phyloP scores from a whole-genome alignment of 1,140 invertebrate species.

The Dufourea novaeangliae region DNA sequence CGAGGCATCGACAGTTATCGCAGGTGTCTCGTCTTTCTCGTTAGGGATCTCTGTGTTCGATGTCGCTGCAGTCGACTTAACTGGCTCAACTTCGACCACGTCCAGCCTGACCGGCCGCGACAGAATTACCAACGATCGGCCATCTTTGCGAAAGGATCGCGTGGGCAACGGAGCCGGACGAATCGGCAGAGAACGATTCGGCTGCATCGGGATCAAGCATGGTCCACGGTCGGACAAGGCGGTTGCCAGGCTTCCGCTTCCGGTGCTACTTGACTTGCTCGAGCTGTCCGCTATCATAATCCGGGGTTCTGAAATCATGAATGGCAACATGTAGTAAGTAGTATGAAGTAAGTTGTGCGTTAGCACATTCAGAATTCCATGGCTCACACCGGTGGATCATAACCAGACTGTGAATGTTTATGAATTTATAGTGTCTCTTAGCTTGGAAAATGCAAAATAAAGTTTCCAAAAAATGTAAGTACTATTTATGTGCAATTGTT shows the following conservation, averaged over 20 bases:
- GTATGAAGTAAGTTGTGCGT: no score
- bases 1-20: no score
- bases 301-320: constrained; percentile 47
- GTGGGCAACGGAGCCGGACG: constrained; percentile 68
- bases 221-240: constrained; percentile 65
- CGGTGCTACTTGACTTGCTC: constrained; percentile 27
- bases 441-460: no score
- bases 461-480: no score
- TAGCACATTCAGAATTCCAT: no score
- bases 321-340: background rate
- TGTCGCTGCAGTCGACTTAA: background rate
- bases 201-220: constrained; percentile 70
- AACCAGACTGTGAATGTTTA: no score
- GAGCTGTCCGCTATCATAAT: constrained; percentile 63
- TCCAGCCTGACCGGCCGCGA: background rate
- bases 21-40: background rate
- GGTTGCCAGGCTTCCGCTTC: constrained; percentile 51
- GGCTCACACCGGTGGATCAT: no score
- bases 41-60: background rate
- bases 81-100: constrained; percentile 32
- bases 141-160: constrained; percentile 31
- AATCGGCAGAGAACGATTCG: constrained; percentile 73
- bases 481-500: no score
- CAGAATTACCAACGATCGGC: constrained; percentile 18
- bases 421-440: no score